These are phyloP conservation scores for Tromatobia lineatoria DNA, from an alignment of 2,888 invertebrate species.

Conservation along the genomic window DNA sequence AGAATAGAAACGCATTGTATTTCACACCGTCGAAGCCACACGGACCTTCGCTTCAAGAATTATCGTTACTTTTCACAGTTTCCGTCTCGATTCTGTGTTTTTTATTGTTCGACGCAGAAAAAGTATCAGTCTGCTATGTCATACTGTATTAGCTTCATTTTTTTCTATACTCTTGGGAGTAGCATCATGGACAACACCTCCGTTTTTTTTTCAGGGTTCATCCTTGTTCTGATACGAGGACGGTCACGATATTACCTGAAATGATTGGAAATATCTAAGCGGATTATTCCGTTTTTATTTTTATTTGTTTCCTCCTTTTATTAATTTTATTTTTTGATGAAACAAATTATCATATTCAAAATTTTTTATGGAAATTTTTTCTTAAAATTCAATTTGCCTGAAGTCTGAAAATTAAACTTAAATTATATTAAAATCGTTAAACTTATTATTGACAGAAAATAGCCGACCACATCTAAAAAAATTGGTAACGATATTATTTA, in stretches of 20 bases:
- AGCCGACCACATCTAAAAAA: not conserved
- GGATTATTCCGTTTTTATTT: not conserved
- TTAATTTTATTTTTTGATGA: not conserved
- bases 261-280: not conserved
- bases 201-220: not conserved
- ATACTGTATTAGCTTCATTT: constrained; percentile 20
- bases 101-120: constrained; percentile 30
- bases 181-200: not conserved
- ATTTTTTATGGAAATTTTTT: too few relatives aligned
- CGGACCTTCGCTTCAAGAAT: constrained; percentile 57
- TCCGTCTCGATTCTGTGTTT: constrained; percentile 48
- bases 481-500: not conserved
- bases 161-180: constrained; percentile 30
- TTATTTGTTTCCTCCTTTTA: not conserved
- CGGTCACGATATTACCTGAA: not conserved
- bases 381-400: too few relatives aligned
- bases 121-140: constrained; percentile 39
- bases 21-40: constrained; percentile 39
- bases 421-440: not conserved
- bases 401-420: not conserved
- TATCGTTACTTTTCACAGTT: constrained; percentile 65
- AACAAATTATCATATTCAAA: too few relatives aligned
- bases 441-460: not conserved
- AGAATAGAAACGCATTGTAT: constrained; percentile 62
- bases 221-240: not conserved